Evolutionary conservation across 2,888 invertebrate species (phyloP).

Genomic region (Orthosia incerta): DNA sequence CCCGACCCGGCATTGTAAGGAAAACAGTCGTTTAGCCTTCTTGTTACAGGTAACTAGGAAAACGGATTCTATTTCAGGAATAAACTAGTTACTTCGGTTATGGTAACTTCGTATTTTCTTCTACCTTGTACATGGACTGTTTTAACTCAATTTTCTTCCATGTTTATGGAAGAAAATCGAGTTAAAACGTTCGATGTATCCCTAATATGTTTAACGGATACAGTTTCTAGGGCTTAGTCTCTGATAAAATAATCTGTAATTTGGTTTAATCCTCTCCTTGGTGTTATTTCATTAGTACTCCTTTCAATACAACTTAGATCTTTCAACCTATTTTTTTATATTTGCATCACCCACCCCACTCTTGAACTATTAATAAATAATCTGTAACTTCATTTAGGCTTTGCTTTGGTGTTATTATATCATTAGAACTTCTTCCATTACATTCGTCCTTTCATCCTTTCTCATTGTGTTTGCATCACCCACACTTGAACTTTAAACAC

Average conservation of each 20-base stretch:
- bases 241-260: background rate
- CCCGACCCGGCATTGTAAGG: background rate
- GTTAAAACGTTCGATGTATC: background rate
- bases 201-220: background rate
- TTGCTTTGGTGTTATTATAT: too few species aligned
- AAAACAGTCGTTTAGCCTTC: constrained; percentile 4
- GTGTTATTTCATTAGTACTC: background rate
- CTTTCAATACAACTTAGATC: background rate
- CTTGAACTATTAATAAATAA: background rate
- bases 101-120: background rate
- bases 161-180: background rate
- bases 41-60: background rate
- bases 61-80: constrained; percentile 12
- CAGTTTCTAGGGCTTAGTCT: background rate
- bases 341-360: background rate
- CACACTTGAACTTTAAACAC: constrained; percentile 5
- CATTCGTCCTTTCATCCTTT: background rate
- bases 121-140: too few species aligned
- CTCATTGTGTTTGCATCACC: background rate
- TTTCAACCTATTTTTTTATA: background rate
- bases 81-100: background rate
- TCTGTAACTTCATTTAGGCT: too few species aligned
- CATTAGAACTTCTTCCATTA: too few species aligned
- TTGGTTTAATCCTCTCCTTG: background rate
- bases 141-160: too few species aligned